Conservation (phyloP, 2,113 vertebrate species). For the Shinisaurus crocodilurus region DNA sequence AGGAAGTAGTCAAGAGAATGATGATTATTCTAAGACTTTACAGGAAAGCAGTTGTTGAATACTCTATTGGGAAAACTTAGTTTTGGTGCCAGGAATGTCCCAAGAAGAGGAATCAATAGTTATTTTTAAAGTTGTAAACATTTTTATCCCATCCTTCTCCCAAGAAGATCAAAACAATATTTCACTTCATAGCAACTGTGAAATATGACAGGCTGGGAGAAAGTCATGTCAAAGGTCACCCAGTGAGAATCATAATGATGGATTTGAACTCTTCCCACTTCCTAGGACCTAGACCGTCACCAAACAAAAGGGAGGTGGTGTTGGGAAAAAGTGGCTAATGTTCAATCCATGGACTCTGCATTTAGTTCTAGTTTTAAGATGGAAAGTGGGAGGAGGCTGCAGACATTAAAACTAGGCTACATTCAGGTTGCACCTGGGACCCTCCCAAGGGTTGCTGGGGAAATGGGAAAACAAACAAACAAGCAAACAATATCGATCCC, state of each 20-base stretch:
- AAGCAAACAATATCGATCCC: no score
- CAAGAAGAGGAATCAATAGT: neutral
- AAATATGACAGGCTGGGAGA: neutral
- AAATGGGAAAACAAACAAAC: no score
- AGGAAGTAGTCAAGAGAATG: slow-evolving; percentile 10
- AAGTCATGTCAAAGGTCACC: neutral
- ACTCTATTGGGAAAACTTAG: neutral
- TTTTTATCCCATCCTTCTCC: neutral
- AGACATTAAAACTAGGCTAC: no score
- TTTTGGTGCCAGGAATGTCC: neutral
- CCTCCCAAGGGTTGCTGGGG: no score
- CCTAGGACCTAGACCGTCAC: neutral
- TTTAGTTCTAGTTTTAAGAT: no score
- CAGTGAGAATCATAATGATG: neutral
- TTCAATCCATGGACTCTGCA: no score
- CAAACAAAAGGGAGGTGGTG: no score
- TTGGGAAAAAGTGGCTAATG: no score
- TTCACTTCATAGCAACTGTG: neutral
- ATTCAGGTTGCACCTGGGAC: no score
- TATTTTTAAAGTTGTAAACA: neutral
- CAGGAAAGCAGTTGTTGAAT: neutral
- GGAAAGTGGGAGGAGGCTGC: no score
- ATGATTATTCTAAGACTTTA: neutral
- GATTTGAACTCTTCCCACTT: neutral
- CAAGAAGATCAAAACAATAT: neutral